Conservation (phyloP, 2,113 vertebrate genomes). For the Oenanthe melanoleuca region DNA sequence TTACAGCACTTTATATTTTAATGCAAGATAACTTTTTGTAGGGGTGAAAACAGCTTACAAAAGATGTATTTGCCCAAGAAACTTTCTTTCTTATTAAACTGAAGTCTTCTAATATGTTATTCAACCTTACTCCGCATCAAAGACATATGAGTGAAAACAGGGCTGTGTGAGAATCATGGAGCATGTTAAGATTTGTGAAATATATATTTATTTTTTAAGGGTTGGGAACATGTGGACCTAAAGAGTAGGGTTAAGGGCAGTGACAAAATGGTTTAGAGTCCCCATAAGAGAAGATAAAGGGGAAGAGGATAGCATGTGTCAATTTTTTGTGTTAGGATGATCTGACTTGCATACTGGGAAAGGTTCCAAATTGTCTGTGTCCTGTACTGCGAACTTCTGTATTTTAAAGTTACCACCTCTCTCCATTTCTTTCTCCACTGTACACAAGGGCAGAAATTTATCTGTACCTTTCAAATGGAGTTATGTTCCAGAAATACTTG, state of each 20-base stretch:
- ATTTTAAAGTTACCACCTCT: not conserved
- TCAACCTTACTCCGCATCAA: not conserved
- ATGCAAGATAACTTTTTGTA: not conserved
- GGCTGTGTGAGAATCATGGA: not conserved
- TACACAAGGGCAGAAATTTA: not conserved
- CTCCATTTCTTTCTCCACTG: not conserved
- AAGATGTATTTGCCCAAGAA: not conserved
- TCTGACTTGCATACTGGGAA: not conserved
- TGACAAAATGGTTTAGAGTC: not conserved
- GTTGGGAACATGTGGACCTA: not conserved
- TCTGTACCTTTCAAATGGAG: not conserved
- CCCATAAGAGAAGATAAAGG: not conserved
- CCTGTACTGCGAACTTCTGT: not conserved
- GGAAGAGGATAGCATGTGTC: not conserved
- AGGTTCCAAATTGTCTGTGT: not conserved
- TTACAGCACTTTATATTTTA: not conserved
- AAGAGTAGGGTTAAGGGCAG: not conserved
- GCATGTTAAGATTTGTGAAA: not conserved
- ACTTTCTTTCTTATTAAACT: not conserved
- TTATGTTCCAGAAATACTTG: not conserved
- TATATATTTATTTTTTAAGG: not conserved
- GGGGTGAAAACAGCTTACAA: not conserved
- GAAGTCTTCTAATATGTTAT: not conserved
- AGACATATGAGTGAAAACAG: not conserved
- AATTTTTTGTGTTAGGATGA: not conserved